Conservation (phyloP, 2,113 vertebrate species). For the Hippoglossus stenolepis region DNA sequence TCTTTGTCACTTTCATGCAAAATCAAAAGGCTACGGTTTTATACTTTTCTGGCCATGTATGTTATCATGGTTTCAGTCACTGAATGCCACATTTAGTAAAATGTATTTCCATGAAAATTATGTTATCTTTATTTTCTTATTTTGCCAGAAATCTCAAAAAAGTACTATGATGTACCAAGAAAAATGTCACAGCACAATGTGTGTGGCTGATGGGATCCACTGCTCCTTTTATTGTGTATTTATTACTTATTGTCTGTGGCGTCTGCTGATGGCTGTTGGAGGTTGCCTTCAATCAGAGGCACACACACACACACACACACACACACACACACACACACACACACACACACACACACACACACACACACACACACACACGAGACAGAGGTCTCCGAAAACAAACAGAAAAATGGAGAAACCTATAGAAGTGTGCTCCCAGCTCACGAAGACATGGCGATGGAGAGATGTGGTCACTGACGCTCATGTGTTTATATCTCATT, state of each 20-base stretch:
- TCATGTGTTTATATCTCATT: conserved; percentile 58
- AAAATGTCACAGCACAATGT: background rate
- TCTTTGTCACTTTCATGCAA: background rate
- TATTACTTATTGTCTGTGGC: background rate
- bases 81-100: background rate
- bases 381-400: too few relatives aligned
- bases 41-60: background rate
- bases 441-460: conserved; percentile 11
- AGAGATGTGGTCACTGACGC: conserved; percentile 45
- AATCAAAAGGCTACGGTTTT: background rate
- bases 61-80: background rate
- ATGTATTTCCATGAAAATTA: background rate
- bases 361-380: background rate
- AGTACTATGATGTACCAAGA: too few relatives aligned
- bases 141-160: background rate
- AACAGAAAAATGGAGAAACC: background rate
- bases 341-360: background rate
- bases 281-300: too few relatives aligned
- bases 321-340: too few relatives aligned
- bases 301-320: background rate
- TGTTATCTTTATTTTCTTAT: background rate
- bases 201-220: background rate
- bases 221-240: background rate
- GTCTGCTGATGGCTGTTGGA: conserved; percentile 14
- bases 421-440: conserved; percentile 41